A percentile compares a stretch with the other conserved stretches of the same genome.
Evolutionary conservation across 2,797 vertebrate genomes (phyloP).

Genomic region (Acanthiza pusilla): DNA sequence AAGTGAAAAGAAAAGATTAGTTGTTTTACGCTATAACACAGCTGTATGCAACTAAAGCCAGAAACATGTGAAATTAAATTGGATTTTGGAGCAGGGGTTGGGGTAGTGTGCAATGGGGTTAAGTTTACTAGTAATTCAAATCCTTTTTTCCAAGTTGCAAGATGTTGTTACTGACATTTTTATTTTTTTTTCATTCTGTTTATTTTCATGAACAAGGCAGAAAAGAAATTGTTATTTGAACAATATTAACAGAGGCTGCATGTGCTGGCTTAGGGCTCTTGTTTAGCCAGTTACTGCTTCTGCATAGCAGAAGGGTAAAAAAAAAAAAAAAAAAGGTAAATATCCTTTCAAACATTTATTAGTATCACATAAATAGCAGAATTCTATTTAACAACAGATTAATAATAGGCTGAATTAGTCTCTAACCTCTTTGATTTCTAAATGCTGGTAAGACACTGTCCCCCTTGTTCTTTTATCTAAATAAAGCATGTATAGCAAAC

Average conservation of each 20-base stretch:
- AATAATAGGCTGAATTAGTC: slow-evolving; percentile 16
- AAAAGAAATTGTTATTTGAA: slow-evolving; percentile 57
- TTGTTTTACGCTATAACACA: slow-evolving; percentile 64
- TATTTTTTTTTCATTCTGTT: slow-evolving; percentile 61
- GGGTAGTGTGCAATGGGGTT: not conserved
- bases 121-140: slow-evolving; percentile 45
- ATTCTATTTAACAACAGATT: slow-evolving; percentile 5
- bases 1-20: slow-evolving; percentile 61
- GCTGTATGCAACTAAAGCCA: slow-evolving; percentile 63
- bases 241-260: slow-evolving; percentile 56
- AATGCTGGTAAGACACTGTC: not conserved
- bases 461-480: not conserved
- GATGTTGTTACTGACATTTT: slow-evolving; percentile 43
- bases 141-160: slow-evolving; percentile 39
- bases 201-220: slow-evolving; percentile 65
- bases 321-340: slow-evolving; percentile 26
- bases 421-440: not conserved
- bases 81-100: not conserved
- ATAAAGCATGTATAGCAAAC: not conserved
- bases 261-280: not conserved
- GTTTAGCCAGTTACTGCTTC: slow-evolving; percentile 29
- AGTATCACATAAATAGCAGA: slow-evolving; percentile 11
- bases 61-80: slow-evolving; percentile 64
- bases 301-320: not conserved
- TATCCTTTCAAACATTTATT: not conserved